Conservation (phyloP, 2,113 vertebrate genomes). For the human region DNA sequence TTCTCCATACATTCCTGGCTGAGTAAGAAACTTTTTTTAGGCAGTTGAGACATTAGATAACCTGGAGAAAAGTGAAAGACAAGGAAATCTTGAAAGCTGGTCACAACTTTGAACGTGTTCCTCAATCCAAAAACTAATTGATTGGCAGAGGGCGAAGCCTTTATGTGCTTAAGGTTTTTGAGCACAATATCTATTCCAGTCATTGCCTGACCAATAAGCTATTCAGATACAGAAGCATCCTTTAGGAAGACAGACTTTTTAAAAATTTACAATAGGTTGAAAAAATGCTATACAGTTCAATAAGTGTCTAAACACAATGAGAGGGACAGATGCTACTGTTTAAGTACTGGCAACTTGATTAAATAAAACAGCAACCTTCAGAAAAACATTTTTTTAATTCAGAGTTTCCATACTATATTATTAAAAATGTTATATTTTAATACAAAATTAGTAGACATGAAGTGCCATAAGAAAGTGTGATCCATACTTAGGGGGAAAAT, state of each 20-base stretch:
- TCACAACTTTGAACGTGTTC: background rate
- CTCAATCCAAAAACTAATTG: background rate
- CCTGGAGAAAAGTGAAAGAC: background rate
- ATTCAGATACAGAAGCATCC: background rate
- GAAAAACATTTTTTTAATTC: background rate
- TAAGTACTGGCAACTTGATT: background rate
- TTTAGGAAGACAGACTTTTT: background rate
- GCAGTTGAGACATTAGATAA: background rate
- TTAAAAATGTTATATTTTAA: background rate
- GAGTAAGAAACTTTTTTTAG: background rate
- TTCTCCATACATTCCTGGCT: background rate
- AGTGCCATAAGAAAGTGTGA: background rate
- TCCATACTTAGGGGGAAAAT: background rate
- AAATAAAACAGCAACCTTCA: background rate
- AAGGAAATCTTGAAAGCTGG: background rate
- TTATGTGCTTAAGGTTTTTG: background rate
- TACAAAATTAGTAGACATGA: background rate
- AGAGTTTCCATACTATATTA: background rate
- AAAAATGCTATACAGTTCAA: background rate
- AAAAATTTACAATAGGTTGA: background rate
- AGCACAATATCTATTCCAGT: background rate
- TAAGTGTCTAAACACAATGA: background rate
- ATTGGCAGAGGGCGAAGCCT: background rate
- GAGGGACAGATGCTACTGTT: background rate
- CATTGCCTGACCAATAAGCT: background rate